Conservation (phyloP, 2,797 vertebrate species). For the Gymnocypris eckloni region DNA sequence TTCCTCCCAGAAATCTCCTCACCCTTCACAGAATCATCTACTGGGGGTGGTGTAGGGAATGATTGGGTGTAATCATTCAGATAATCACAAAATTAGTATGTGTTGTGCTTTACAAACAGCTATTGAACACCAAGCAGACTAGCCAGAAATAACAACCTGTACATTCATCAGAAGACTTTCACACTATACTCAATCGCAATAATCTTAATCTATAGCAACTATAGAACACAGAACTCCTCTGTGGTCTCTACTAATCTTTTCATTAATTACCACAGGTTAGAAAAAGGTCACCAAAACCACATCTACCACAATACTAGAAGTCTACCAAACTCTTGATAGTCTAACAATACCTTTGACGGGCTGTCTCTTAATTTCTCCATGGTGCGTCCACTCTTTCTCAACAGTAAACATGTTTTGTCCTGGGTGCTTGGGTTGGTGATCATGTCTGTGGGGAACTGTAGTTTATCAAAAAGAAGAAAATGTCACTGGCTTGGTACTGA, state of each 20-base stretch:
- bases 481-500: neutral
- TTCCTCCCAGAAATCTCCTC: constrained; percentile 27
- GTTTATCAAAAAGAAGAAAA: constrained; percentile 7
- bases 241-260: neutral
- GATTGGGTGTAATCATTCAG: constrained; percentile 11
- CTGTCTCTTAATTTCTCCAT: constrained; percentile 13
- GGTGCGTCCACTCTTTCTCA: constrained; percentile 15
- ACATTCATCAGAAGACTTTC: neutral
- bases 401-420: neutral
- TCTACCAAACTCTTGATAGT: neutral
- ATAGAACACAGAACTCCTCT: neutral
- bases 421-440: neutral
- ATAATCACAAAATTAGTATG: constrained; percentile 6
- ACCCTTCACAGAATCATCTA: constrained; percentile 38
- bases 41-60: constrained; percentile 10
- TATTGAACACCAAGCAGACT: neutral
- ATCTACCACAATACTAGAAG: neutral
- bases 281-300: constrained; percentile 3
- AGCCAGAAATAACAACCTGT: neutral
- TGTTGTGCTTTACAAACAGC: neutral
- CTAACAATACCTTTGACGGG: neutral
- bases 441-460: neutral
- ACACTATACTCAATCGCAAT: neutral
- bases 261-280: constrained; percentile 1
- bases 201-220: neutral